These are phyloP conservation scores for Pheosia tremula DNA, from an alignment of 2,888 invertebrate species.

Conservation along the genomic window DNA sequence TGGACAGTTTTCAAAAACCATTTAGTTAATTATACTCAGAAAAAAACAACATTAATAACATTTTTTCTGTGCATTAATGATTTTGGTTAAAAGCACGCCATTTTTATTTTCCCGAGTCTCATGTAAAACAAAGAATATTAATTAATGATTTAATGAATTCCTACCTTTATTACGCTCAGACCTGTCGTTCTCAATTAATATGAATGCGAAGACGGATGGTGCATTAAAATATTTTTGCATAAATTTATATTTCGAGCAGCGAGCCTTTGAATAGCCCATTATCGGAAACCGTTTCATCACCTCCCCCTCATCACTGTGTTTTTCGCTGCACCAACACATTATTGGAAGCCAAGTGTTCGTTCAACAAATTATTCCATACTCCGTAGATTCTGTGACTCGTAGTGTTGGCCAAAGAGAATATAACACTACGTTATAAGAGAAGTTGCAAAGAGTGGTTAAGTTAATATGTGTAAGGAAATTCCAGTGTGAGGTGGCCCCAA, in stretches of 20 bases:
- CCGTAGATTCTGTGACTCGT: no score
- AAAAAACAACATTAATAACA: no score
- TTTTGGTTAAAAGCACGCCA: no score
- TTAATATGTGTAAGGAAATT: slow-evolving; percentile 13
- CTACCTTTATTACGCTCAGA: not conserved
- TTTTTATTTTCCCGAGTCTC: not conserved
- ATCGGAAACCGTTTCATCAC: slow-evolving; percentile 59
- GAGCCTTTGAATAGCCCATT: slow-evolving; percentile 46
- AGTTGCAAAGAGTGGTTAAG: slow-evolving; percentile 8
- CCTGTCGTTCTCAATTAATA: not conserved
- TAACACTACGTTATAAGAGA: not conserved
- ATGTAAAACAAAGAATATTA: not conserved
- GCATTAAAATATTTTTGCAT: slow-evolving; percentile 25
- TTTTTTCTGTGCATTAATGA: no score
- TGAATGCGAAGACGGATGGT: slow-evolving; percentile 22
- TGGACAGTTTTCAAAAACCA: no score
- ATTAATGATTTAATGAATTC: not conserved
- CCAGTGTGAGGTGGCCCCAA: slow-evolving; percentile 13
- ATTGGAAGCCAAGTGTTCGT: slow-evolving; percentile 11
- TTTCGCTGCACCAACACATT: slow-evolving; percentile 22
- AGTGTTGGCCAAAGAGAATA: no score
- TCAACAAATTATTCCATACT: no score
- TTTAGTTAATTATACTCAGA: no score
- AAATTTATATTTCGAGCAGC: slow-evolving; percentile 27
- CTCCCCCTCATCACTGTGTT: slow-evolving; percentile 46